Evolutionary conservation across 1,140 invertebrate species (phyloP).

Genomic region (Calephelis virginiensis): DNA sequence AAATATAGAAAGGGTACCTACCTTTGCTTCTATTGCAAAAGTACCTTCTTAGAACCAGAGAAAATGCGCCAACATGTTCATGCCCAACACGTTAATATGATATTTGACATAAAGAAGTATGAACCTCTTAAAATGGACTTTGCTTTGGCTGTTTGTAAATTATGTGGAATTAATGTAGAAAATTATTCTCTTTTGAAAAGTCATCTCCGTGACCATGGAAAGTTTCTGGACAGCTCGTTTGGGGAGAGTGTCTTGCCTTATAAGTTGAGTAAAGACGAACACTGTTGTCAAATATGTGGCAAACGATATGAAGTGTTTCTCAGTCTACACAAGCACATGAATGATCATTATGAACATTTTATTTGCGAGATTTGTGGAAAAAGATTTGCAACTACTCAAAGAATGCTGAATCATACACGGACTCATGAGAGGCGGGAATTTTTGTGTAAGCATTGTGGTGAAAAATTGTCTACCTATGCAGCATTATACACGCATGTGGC

Average conservation of each 20-base stretch:
- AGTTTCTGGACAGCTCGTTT: slow-evolving; percentile 46
- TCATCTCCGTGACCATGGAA: slow-evolving; percentile 58
- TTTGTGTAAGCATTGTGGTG: slow-evolving; percentile 62
- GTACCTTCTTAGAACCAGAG: slow-evolving; percentile 58
- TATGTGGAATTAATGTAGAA: slow-evolving; percentile 47
- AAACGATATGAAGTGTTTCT: slow-evolving; percentile 70
- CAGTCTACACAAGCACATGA: slow-evolving; percentile 70
- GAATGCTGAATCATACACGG: slow-evolving; percentile 58
- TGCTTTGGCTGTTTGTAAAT: slow-evolving; percentile 46
- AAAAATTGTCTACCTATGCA: slow-evolving; percentile 50
- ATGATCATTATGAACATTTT: slow-evolving; percentile 68
- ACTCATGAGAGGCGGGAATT: slow-evolving; percentile 63
- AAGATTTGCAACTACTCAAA: slow-evolving; percentile 59
- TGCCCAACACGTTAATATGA: slow-evolving; percentile 41
- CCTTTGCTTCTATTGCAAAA: slow-evolving; percentile 63
- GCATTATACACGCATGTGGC: slow-evolving; percentile 54
- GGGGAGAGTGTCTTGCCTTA: slow-evolving; percentile 64
- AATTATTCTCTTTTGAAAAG: slow-evolving; percentile 51
- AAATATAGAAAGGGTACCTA: slow-evolving; percentile 67
- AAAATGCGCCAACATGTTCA: slow-evolving; percentile 58
- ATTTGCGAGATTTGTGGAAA: slow-evolving; percentile 75
- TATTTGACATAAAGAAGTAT: slow-evolving; percentile 58
- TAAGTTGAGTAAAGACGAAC: slow-evolving; percentile 55
- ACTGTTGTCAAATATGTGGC: slow-evolving; percentile 59
- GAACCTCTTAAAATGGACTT: slow-evolving; percentile 71